Percentiles rank a stretch among this genome's conserved stretches.
These are phyloP conservation scores for Alcedo atthis DNA, from an alignment of 2,797 vertebrate species.

Conservation along the genomic window DNA sequence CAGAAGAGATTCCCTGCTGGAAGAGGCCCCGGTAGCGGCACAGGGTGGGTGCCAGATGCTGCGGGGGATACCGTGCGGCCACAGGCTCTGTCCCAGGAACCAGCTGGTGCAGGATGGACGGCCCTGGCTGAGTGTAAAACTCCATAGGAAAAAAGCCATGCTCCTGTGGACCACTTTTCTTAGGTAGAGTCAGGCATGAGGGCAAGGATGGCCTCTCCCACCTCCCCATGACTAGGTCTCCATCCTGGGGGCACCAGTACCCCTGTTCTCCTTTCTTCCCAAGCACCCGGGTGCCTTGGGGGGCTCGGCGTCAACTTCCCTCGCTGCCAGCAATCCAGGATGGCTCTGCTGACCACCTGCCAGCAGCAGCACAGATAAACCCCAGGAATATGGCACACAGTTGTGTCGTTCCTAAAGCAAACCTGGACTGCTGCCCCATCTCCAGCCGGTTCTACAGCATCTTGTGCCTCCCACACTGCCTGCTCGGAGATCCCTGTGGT, in stretches of 20 bases:
- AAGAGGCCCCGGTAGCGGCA: neutral
- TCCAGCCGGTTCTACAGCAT: neutral
- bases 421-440: conserved; percentile 5
- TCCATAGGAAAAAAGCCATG: neutral
- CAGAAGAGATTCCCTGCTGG: conserved; percentile 30
- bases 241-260: neutral
- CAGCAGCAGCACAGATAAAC: neutral
- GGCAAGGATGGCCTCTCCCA: neutral
- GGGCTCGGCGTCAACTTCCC: neutral
- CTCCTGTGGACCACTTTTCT: fast-evolving
- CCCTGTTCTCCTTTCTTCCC: neutral
- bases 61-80: neutral
- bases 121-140: neutral
- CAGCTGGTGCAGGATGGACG: neutral
- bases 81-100: neutral
- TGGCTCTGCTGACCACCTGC: neutral
- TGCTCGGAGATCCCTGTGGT: neutral
- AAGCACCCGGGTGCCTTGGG: neutral
- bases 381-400: neutral
- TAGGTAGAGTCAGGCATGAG: neutral
- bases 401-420: neutral
- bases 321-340: neutral
- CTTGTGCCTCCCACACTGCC: conserved; percentile 13
- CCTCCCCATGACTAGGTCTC: neutral
- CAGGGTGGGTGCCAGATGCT: conserved; percentile 32